Base-by-base conservation (phyloP, 2,888 invertebrate species). In the Omphaloscelis lunosa region DNA sequence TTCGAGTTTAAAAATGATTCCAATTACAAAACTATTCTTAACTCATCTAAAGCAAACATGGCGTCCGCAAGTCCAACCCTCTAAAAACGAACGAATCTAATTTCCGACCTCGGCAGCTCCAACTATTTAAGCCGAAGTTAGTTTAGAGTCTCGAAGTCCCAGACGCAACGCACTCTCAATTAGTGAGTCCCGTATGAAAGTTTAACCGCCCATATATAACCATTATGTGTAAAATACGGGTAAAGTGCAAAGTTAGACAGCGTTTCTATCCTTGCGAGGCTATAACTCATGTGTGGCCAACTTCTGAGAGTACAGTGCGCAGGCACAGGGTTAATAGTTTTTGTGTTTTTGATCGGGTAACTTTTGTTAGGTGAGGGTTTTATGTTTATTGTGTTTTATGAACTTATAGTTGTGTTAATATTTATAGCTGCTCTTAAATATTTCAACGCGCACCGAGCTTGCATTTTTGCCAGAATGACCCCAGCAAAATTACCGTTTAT, bases 211-310 rank as follows among this genome's bases (percentile, higher is more conserved):
- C 95, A 92, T 96, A 95, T 93, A 95, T 96, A 96, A 93, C 95
- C 95, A 95, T 96, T 96, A 94, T 90, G 93, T 94, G 94, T 95
- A 95, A 96, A 95, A 96, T 96, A 96, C 95, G 96, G 90, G 93
- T 91, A 92, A 96, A 96, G 96, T 96, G 96, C 92, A 95, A 96
- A 96, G 96, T 96, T 96, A 95, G 95, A 95, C 96, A 93, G 91
- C 90, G 92, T 93, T 92, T 89, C 93, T 95, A 96, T 96, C 96
- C 96, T 96, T 96, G 95, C 93, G 95, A 88, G 95, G 94, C 93
- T 92, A 93, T 96, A 95, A 96, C 95, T 96, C 96, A 96, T 95
- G 93, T 94, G 95, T 88, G 93, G 91, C 89, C 88, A 95, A 95
- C 95, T 96, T 95, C 93, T 93, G 90, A 90, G 89, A 80, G 94